Conservation (phyloP, 2,113 vertebrate genomes). For the Regulus satrapa region DNA sequence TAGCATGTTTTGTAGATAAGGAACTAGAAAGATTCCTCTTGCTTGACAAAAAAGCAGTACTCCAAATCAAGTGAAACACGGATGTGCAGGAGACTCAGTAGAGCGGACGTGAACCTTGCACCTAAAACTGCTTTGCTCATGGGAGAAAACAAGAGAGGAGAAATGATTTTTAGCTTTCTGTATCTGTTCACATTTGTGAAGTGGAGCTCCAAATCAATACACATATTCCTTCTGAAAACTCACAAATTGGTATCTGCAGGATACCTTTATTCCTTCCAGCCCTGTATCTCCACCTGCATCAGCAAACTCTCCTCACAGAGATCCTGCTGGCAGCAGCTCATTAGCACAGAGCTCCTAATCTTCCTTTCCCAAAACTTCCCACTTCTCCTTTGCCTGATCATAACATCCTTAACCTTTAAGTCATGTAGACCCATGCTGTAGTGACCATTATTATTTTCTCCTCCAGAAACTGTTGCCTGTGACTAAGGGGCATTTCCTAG, state of each 20-base stretch:
- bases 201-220: conserved; percentile 61
- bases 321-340: background rate
- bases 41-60: background rate
- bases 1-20: background rate
- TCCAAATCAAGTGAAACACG: background rate
- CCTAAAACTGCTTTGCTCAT: background rate
- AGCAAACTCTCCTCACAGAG: background rate
- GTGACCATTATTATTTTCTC: background rate
- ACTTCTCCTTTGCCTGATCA: background rate
- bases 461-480: background rate
- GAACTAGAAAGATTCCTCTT: background rate
- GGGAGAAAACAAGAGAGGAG: background rate
- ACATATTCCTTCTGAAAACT: background rate
- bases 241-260: conserved; percentile 65
- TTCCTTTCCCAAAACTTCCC: background rate
- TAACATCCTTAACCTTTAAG: background rate
- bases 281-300: background rate
- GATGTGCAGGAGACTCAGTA: background rate
- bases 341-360: background rate
- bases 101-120: background rate
- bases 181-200: conserved; percentile 40
- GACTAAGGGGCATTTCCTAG: background rate
- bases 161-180: conserved; percentile 32
- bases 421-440: background rate
- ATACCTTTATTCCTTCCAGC: conserved; percentile 2